These are phyloP conservation scores for Pterobdella sp. DNA, from an alignment of 2,888 invertebrate genomes.

Conservation along the genomic window DNA sequence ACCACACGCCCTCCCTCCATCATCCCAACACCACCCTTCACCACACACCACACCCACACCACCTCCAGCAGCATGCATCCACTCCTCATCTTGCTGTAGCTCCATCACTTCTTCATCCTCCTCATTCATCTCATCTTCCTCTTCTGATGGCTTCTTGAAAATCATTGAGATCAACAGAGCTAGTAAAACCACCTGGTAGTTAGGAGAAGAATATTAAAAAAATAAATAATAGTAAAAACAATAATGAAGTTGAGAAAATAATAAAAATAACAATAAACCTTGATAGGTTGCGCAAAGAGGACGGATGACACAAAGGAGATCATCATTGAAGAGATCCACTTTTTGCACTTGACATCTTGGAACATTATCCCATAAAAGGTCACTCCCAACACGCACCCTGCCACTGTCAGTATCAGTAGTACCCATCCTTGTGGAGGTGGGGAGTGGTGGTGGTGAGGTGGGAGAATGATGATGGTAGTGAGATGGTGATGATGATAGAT, in stretches of 20 bases:
- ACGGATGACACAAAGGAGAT: slow-evolving; percentile 53
- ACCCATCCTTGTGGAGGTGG: slow-evolving; percentile 46
- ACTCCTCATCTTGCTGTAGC: slow-evolving; percentile 45
- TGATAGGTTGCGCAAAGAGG: slow-evolving; percentile 54
- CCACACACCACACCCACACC: slow-evolving; percentile 41
- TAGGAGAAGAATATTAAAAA: not conserved
- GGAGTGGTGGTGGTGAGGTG: not conserved
- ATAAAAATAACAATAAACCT: slow-evolving; percentile 49
- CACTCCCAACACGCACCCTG: slow-evolving; percentile 50
- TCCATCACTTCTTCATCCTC: slow-evolving; percentile 45
- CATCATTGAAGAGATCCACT: slow-evolving; percentile 54
- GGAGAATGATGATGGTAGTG: not conserved
- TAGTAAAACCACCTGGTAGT: slow-evolving; percentile 48
- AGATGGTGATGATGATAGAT: too few relatives aligned
- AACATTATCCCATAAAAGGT: slow-evolving; percentile 53
- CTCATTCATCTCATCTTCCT: slow-evolving; percentile 46
- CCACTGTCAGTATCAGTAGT: slow-evolving; percentile 48
- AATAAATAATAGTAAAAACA: not conserved
- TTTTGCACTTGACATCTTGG: slow-evolving; percentile 52
- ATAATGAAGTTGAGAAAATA: not conserved
- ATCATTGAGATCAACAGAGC: slow-evolving; percentile 49
- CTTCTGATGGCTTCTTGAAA: slow-evolving; percentile 43
- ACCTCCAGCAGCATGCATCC: slow-evolving; percentile 41
- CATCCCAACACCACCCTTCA: not conserved
- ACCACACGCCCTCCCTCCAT: not conserved